These are phyloP conservation scores for Cheilosia soror DNA, from an alignment of 2,888 invertebrate species.

Conservation along the genomic window DNA sequence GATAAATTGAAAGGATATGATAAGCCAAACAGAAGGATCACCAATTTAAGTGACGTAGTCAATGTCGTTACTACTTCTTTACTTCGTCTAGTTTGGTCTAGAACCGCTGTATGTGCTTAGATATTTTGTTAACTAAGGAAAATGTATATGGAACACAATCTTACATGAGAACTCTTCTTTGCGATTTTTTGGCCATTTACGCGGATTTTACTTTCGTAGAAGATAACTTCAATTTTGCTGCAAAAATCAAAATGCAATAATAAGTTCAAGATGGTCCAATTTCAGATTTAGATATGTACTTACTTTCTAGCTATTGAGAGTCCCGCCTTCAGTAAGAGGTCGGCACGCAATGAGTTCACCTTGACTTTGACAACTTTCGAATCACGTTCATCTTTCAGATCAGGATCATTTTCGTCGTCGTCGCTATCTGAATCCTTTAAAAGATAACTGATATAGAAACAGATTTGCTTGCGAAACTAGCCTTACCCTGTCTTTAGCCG, in stretches of 20 bases:
- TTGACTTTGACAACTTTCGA: slow-evolving; percentile 87
- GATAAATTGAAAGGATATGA: no score
- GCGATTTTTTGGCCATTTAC: slow-evolving; percentile 90
- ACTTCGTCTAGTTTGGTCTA: no score
- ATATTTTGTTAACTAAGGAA: no score
- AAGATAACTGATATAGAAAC: background rate
- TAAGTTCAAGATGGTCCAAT: background rate
- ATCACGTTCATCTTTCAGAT: slow-evolving; percentile 85
- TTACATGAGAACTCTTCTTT: slow-evolving; percentile 90
- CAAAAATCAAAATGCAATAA: slow-evolving; percentile 16
- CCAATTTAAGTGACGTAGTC: no score
- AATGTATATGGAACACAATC: slow-evolving; percentile 68
- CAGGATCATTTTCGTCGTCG: slow-evolving; percentile 84
- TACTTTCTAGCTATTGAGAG: slow-evolving; percentile 90
- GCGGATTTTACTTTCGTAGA: slow-evolving; percentile 92
- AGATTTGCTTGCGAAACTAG: background rate
- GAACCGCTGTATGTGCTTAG: no score
- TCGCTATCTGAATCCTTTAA: slow-evolving; percentile 85
- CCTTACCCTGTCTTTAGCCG: slow-evolving; percentile 51
- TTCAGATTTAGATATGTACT: slow-evolving; percentile 76
- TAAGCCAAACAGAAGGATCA: no score
- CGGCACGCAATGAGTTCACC: slow-evolving; percentile 88
- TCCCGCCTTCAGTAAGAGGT: slow-evolving; percentile 88
- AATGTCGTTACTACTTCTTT: no score
- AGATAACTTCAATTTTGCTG: slow-evolving; percentile 91